Percentiles rank a stretch among this genome's conserved stretches.
Conservation (phyloP, 1,140 invertebrate species). For the Euborellia annulipes region DNA sequence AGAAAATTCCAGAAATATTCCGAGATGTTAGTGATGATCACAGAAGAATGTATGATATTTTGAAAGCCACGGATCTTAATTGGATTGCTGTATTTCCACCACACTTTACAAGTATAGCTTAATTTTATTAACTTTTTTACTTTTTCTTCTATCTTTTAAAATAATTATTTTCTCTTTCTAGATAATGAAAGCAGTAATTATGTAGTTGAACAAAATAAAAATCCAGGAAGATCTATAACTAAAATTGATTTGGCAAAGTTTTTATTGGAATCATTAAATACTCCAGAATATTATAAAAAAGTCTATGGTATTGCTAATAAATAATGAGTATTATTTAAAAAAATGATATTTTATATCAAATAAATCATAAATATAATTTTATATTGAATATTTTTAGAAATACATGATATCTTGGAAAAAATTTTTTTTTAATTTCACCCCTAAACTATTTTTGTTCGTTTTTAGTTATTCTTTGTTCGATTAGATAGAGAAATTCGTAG, state of each 20-base stretch:
- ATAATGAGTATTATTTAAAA: slow-evolving; percentile 12
- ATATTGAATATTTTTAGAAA: slow-evolving; percentile 1
- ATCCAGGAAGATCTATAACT: slow-evolving; percentile 47
- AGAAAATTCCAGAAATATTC: slow-evolving; percentile 55
- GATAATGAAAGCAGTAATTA: slow-evolving; percentile 38
- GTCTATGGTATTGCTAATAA: slow-evolving; percentile 40
- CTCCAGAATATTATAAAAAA: slow-evolving; percentile 49
- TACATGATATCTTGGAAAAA: not conserved
- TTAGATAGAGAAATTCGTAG: no score
- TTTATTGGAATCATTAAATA: slow-evolving; percentile 47
- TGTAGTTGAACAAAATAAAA: slow-evolving; percentile 36
- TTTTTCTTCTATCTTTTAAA: no score
- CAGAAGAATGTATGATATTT: slow-evolving; percentile 50
- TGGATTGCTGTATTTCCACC: slow-evolving; percentile 67
- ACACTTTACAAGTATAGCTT: slow-evolving; percentile 51
- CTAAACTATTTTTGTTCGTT: no score
- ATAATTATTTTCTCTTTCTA: no score
- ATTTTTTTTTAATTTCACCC: slow-evolving; percentile 7
- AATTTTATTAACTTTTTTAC: no score
- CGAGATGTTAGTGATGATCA: slow-evolving; percentile 58
- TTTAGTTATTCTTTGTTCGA: no score
- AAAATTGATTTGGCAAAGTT: slow-evolving; percentile 61
- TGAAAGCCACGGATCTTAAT: slow-evolving; percentile 47
- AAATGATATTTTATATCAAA: slow-evolving; percentile 21
- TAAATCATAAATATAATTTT: slow-evolving; percentile 20